These are phyloP conservation scores for Operophtera brumata DNA, from an alignment of 2,888 invertebrate genomes.

Conservation along the genomic window DNA sequence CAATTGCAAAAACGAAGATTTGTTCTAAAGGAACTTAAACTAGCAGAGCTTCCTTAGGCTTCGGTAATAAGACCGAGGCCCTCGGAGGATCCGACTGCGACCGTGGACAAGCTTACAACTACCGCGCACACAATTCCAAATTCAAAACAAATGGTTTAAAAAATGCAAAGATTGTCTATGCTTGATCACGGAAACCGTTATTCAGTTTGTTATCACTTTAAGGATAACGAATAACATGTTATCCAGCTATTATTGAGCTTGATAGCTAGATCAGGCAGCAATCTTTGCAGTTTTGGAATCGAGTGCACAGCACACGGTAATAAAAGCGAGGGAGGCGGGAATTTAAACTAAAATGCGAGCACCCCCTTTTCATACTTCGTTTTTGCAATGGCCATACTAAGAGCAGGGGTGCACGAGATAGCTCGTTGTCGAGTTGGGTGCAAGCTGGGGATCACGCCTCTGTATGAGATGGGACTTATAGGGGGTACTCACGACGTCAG, in stretches of 20 bases:
- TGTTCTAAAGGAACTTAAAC: constrained; percentile 74
- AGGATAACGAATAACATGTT: not conserved
- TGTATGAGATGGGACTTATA: constrained; percentile 83
- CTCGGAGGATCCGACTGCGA: constrained; percentile 48
- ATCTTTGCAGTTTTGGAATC: constrained; percentile 27
- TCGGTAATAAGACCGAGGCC: constrained; percentile 40
- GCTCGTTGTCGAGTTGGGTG: constrained; percentile 86
- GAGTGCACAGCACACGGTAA: constrained; percentile 39
- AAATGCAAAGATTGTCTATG: constrained; percentile 17
- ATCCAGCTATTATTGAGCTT: not conserved
- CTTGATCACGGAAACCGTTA: not conserved
- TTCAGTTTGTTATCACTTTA: not conserved
- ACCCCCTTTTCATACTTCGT: constrained; percentile 85
- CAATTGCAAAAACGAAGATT: constrained; percentile 82
- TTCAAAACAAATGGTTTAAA: constrained; percentile 7
- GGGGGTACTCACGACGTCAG: constrained; percentile 97
- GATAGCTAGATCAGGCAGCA: not conserved
- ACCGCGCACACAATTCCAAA: constrained; percentile 31
- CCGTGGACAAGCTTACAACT: constrained; percentile 31
- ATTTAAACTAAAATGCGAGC: constrained; percentile 82
- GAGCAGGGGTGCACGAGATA: constrained; percentile 92
- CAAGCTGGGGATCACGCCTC: constrained; percentile 81
- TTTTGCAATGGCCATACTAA: constrained; percentile 88
- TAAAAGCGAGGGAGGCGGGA: constrained; percentile 77
- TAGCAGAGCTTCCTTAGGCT: constrained; percentile 57